A percentile compares a stretch with the other conserved stretches of the same genome.
These are phyloP conservation scores for Clarias platycephalus DNA, from an alignment of 2,797 vertebrate species.

Conservation along the genomic window DNA sequence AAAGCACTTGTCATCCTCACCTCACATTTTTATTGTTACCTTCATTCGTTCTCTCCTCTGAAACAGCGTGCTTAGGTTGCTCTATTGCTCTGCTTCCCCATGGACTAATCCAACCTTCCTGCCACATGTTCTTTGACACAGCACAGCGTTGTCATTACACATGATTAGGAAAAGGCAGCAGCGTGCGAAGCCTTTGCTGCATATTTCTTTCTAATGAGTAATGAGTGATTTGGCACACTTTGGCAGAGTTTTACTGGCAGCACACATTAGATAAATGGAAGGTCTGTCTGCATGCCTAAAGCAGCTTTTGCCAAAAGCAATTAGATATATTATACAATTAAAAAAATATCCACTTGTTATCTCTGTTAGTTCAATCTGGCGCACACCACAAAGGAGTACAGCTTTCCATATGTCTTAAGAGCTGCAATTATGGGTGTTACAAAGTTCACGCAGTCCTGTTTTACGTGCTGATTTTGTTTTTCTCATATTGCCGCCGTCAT, in stretches of 20 bases:
- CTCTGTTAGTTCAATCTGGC: slow-evolving; percentile 68
- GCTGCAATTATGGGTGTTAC: slow-evolving; percentile 44
- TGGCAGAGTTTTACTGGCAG: slow-evolving; percentile 73
- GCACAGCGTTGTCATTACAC: slow-evolving; percentile 41
- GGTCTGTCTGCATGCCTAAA: slow-evolving; percentile 63
- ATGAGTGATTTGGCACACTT: slow-evolving; percentile 73
- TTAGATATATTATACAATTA: slow-evolving; percentile 70
- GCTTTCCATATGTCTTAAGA: slow-evolving; percentile 61
- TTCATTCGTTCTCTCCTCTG: neutral
- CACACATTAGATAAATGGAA: slow-evolving; percentile 66
- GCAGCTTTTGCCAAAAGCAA: slow-evolving; percentile 64
- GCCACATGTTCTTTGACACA: slow-evolving; percentile 40
- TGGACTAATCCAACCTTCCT: slow-evolving; percentile 41
- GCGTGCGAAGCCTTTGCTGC: slow-evolving; percentile 72
- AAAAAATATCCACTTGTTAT: slow-evolving; percentile 61
- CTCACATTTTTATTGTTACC: neutral
- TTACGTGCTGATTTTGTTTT: slow-evolving; percentile 13
- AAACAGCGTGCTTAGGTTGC: neutral
- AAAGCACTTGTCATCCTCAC: neutral
- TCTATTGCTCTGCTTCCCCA: slow-evolving; percentile 37
- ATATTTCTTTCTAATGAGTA: slow-evolving; percentile 75
- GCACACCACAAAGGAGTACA: slow-evolving; percentile 55
- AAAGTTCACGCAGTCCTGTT: slow-evolving; percentile 47
- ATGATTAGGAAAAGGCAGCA: slow-evolving; percentile 59
- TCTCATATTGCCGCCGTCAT: neutral